A percentile compares a stretch with the other conserved stretches of the same genome.
These are phyloP conservation scores for Thryonomys swinderianus DNA, from an alignment of 2,113 vertebrate genomes.

Conservation along the genomic window DNA sequence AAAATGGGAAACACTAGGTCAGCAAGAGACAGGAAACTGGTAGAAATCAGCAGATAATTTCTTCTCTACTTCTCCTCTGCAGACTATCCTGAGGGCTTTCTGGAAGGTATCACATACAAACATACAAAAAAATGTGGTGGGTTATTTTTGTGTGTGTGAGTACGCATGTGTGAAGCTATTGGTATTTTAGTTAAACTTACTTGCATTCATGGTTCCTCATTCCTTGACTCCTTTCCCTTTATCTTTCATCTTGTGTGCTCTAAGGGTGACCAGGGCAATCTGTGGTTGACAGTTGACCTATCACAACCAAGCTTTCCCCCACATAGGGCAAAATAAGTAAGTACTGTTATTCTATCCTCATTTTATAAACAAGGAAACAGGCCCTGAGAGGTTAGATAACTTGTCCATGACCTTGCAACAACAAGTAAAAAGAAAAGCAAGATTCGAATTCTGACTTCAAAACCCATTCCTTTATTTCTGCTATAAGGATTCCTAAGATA, in stretches of 20 bases:
- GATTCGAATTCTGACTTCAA: conserved; percentile 32
- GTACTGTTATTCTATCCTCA: not conserved
- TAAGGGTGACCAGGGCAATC: not conserved
- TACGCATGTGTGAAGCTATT: not conserved
- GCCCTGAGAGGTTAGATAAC: not conserved
- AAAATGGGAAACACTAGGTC: not conserved
- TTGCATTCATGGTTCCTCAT: not conserved
- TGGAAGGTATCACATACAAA: not conserved
- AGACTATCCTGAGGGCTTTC: not conserved
- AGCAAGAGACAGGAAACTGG: not conserved
- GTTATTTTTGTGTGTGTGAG: not conserved
- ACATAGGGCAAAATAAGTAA: not conserved
- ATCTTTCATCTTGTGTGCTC: not conserved
- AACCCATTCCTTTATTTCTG: not conserved
- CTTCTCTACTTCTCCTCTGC: not conserved
- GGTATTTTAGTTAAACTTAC: not conserved
- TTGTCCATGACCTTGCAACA: conserved; percentile 1
- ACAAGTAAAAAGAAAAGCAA: not conserved
- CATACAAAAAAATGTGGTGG: not conserved
- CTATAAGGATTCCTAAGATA: not conserved
- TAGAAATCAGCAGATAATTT: not conserved
- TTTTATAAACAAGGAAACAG: conserved; percentile 47
- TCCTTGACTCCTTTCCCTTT: not conserved
- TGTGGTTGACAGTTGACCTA: not conserved
- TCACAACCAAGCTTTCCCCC: not conserved